Percentiles rank a stretch among this genome's conserved stretches.
phyloP scores from a whole-genome alignment of 1,140 invertebrate species.

The Diachasmimorpha longicaudata region DNA sequence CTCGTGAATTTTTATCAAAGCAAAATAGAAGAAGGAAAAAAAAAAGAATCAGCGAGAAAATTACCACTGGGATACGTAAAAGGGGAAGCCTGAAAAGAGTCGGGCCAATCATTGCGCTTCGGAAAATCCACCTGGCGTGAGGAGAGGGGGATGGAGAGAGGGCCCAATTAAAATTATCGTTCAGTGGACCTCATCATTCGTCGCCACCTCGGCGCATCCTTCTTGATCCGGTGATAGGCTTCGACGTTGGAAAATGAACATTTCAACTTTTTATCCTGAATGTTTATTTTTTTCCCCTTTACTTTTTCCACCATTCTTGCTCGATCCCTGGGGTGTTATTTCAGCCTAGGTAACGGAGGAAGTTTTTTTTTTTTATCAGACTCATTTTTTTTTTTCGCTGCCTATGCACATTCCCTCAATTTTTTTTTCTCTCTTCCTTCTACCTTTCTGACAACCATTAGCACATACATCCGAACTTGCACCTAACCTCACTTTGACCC shows the following conservation, averaged over 20 bases:
- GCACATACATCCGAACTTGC: neutral
- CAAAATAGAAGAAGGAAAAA: neutral
- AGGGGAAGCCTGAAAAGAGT: neutral
- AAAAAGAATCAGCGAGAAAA: neutral
- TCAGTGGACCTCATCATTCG: neutral
- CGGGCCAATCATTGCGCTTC: neutral
- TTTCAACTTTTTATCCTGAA: neutral
- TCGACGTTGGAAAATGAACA: neutral
- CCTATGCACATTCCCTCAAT: neutral
- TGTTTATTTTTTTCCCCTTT: neutral
- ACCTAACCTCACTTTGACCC: neutral
- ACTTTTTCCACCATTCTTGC: neutral
- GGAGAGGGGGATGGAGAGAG: neutral
- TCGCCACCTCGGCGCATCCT: no score
- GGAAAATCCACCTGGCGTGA: neutral
- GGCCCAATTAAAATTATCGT: neutral
- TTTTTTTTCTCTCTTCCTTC: constrained; percentile 5
- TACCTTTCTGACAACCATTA: neutral
- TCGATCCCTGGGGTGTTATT: constrained; percentile 2
- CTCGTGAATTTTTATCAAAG: neutral
- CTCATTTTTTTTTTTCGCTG: constrained; percentile 19
- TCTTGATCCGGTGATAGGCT: neutral
- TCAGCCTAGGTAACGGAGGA: neutral
- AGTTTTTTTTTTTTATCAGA: neutral
- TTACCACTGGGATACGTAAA: neutral